phyloP scores from a whole-genome alignment of 2,888 invertebrate genomes.

The Oscheius sp. region DNA sequence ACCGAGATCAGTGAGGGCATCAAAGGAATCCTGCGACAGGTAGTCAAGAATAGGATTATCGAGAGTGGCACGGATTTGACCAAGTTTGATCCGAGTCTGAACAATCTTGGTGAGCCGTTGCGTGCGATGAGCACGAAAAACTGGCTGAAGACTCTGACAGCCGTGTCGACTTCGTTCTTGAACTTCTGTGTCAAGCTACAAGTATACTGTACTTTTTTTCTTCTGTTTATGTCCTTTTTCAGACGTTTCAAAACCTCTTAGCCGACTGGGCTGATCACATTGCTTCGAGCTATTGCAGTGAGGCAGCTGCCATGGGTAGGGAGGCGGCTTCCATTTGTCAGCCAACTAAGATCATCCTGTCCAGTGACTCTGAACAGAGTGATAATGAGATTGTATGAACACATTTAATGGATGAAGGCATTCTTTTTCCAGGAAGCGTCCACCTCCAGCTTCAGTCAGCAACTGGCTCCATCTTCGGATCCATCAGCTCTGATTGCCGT shows the following conservation, averaged over 20 bases:
- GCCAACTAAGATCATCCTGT: slow-evolving; percentile 19
- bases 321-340: slow-evolving; percentile 29
- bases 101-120: slow-evolving; percentile 78
- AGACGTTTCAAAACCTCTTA: slow-evolving; percentile 55
- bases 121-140: slow-evolving; percentile 80
- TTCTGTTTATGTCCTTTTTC: slow-evolving; percentile 5
- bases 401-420: not conserved
- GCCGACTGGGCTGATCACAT: slow-evolving; percentile 49
- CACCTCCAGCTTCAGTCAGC: not conserved
- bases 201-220: slow-evolving; percentile 72
- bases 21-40: slow-evolving; percentile 66
- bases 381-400: slow-evolving; percentile 15
- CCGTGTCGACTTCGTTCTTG: slow-evolving; percentile 80
- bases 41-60: slow-evolving; percentile 33
- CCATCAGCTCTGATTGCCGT: slow-evolving; percentile 39
- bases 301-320: slow-evolving; percentile 27
- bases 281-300: slow-evolving; percentile 37
- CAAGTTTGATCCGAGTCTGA: slow-evolving; percentile 63
- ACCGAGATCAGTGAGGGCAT: slow-evolving; percentile 82
- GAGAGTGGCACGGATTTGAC: slow-evolving; percentile 60
- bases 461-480: slow-evolving; percentile 22
- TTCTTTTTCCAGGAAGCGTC: slow-evolving; percentile 12
- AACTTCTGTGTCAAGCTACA: slow-evolving; percentile 83
- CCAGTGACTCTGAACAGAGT: slow-evolving; percentile 22
- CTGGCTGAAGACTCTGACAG: slow-evolving; percentile 81